Base-by-base conservation (phyloP, 2,888 invertebrate species). In the Drosophila sordidapex region DNA sequence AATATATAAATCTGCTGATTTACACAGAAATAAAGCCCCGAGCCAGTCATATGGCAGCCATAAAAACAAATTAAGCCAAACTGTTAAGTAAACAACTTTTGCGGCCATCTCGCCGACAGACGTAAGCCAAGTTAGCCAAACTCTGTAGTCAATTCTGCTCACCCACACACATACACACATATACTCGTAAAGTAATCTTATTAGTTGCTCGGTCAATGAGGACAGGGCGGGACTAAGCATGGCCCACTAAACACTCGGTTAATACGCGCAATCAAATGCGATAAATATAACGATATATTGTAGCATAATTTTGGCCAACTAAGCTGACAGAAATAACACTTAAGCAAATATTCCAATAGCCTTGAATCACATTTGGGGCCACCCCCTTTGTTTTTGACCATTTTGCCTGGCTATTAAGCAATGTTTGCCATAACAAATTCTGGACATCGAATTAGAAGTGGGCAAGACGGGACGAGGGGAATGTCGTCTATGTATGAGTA, bases 241-340 rank as follows among this genome's bases (percentile, higher is more conserved):
- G 87, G 78, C 84, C 71, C 87, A 81, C 84, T 77, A 77, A 84
- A 87, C 77, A 73, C 54, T 67, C 76, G 72, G 89, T 83, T 90
- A 86, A 86, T 89, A 89, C 82, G 82, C 83, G 87, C 89, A 82
- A 87, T 84, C 82, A 84, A 90, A 88, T 87, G 87, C 78, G 89
- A 83, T 89, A 87, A 87, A 82, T 87, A 82, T 85, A 81, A 79
- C 76, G 76, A 82, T 85, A 82, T 89, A 85, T 89, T 85, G 85
- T 79, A 76, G 81, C 90, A 86, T 87, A 82, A 89, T 88, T 90
- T 82, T 49, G 58, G 75, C 74, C 75, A 81, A 71, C 90, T 89
- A 90, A 90, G 88, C 90, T 86, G 85, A 87, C 86, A 87, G 82
- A 82, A 87, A 90, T 90, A 90, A 90, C 90, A 86, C 87, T 88